Evolutionary conservation across 2,797 vertebrate species (phyloP), one percentile per base, ranked within the genome.

Genomic region (Discoglossus pictus): DNA sequence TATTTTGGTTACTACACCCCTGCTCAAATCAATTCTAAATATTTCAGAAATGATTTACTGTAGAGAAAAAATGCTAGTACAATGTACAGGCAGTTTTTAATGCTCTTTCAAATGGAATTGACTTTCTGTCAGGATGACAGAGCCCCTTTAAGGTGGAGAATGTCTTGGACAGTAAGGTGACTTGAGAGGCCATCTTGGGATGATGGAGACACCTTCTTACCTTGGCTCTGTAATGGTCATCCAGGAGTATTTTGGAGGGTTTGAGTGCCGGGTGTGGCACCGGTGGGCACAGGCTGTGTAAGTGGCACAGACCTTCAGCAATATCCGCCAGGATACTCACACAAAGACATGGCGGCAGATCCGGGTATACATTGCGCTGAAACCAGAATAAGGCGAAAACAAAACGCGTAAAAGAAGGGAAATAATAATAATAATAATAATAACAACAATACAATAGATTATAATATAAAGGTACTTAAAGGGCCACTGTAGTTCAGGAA

Each of bases 181-280:
- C 8, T 4, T 8, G 4, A 31, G 27, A 31, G 27, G 4, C 27
- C 4, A n/a, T n/a, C n/a, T n/a, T n/a, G n/a, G n/a, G n/a, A n/a
- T n/a, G n/a, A n/a, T n/a, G 18, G 43, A 23, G 10, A n/a, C 38
- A 7, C 47, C 16, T 35, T 2, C 44, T 58, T 46, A 71, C 68
- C 52, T 71, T 71, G 25, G 43, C 60, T 6, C 20, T 13, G 36
- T 35, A 71, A n/a, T 64, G 31, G 7, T 7, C 52, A 43, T 64
- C 68, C 36, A 71, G 4, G 9, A 63, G 46, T 11, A 71, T 58
- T 12, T 71, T 71, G 15, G 43, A 39, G 1, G 68, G 60, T 21
- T 71, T 71, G 6, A 71, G 15, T 15, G 17, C 23, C 8, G 50
- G 27, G 18, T 51, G 36, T n/a, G 21, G 7, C n/a, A 64, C 12